Conservation (phyloP, 1,140 invertebrate species). For the Uloborus diversus region DNA sequence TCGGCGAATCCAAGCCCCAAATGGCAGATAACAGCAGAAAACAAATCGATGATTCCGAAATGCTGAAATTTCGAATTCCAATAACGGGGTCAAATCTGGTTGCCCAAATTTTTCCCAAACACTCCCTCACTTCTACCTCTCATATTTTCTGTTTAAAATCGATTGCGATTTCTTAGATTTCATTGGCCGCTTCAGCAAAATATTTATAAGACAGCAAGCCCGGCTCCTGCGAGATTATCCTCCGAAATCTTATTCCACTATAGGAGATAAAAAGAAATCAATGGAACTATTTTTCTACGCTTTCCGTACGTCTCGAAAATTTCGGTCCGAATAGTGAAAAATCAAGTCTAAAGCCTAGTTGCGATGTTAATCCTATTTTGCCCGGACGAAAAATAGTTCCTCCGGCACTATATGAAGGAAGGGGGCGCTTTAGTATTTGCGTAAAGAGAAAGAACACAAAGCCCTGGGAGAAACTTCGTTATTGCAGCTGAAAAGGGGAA, state of each 20-base stretch:
- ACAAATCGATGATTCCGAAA: constrained; percentile 8
- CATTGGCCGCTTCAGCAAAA: neutral
- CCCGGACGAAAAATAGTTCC: constrained; percentile 16
- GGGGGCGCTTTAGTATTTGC: constrained; percentile 16
- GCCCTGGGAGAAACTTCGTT: constrained; percentile 26
- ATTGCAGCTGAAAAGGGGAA: constrained; percentile 8
- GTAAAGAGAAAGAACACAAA: constrained; percentile 3
- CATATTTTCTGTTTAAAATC: too few species aligned
- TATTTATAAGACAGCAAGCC: constrained; percentile 12
- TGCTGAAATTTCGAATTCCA: constrained; percentile 32
- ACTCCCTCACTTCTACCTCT: too few species aligned
- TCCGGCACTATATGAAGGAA: constrained; percentile 7
- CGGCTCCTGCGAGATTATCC: constrained; percentile 4
- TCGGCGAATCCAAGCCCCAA: neutral
- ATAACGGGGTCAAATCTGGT: constrained; percentile 34
- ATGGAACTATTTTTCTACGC: neutral
- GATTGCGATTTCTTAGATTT: constrained; percentile 10
- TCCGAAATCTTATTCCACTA: neutral
- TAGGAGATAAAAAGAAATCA: neutral
- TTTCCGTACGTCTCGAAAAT: neutral
- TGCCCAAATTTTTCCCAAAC: constrained; percentile 4
- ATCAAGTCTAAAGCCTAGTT: constrained; percentile 18
- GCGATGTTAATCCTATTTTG: constrained; percentile 36
- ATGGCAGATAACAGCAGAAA: constrained; percentile 9
- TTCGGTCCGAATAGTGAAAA: constrained; percentile 12